Evolutionary conservation across 2,888 invertebrate species (phyloP).

Genomic region (Pollenia amentaria): DNA sequence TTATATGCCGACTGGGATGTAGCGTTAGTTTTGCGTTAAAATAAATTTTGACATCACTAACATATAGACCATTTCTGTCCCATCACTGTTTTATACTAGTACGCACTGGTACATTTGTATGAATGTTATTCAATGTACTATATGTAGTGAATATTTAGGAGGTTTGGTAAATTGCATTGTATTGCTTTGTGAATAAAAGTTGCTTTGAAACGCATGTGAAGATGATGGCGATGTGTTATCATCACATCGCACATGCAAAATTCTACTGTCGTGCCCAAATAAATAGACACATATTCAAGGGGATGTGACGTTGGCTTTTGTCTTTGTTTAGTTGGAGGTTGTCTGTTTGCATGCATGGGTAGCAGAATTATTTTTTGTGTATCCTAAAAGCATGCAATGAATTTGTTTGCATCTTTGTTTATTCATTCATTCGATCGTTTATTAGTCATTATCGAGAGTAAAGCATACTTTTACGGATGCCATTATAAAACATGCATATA

Average conservation of each 20-base stretch:
- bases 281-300: not conserved
- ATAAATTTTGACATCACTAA: not conserved
- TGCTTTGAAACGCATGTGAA: slow-evolving; percentile 16
- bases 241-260: no score
- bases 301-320: slow-evolving; percentile 6
- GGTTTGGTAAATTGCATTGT: not conserved
- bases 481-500: slow-evolving; percentile 6
- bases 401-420: slow-evolving; percentile 46
- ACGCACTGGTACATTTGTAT: no score
- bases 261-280: not conserved
- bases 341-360: slow-evolving; percentile 26
- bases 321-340: slow-evolving; percentile 6
- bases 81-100: not conserved
- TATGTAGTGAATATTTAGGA: not conserved
- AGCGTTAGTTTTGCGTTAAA: no score
- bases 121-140: no score
- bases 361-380: slow-evolving; percentile 44
- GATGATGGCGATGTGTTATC: no score
- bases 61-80: not conserved
- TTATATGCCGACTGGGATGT: no score
- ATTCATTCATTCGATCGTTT: slow-evolving; percentile 49
- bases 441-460: slow-evolving; percentile 48
- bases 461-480: slow-evolving; percentile 50
- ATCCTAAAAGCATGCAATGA: slow-evolving; percentile 60
- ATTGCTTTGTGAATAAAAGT: slow-evolving; percentile 6